Base-by-base conservation (phyloP, 37 sponge, comb jelly and placozoan genomes). In the Theonella swinhoei region DNA sequence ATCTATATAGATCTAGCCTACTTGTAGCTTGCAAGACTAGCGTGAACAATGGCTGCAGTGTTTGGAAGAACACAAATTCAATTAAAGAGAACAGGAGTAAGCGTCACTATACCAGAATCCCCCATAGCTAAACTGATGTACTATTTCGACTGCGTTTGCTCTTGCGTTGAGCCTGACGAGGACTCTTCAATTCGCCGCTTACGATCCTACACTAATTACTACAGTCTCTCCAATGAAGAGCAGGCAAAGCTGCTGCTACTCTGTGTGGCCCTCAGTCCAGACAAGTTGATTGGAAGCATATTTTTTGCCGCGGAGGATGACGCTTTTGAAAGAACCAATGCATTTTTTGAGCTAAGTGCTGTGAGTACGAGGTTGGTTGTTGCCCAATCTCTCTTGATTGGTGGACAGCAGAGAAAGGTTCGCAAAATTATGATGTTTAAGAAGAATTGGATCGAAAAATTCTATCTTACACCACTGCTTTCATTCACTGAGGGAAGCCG, bases 91-190 rank as follows among this genome's bases (percentile, higher is more conserved):
- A 84, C 76, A 4, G 67, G 68, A 0, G 4, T 8, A 39, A 1
- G 34, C 28, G 4, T 9, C 69, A 84, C 84, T 47, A 65, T 84
- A 39, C 84, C 84, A n/a, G 32, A 41, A 33, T 3, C 58, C 65
- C 68, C 66, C 5, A 65, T 75, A 40, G 84, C 84, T 5, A 74
- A 75, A 42, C 76, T 84, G 76, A 84, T 84, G 84, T 84, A 84
- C 59, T 84, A 84, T 30, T 75, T 84, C 29, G 35, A 75, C 59
- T 84, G 84, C 65, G 84, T 84, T 20, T 64, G 69, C 35, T 24
- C 58, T 29, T 84, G 84, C 39, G 59, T 84, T 65, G 84, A 84
- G 70, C 26, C 68, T 0, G 84, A 84, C 11, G 25, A 32, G 0
- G 30, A 25, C 39, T 1, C 11, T 37, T 7, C 62, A 3, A 60